Conservation (phyloP, 2,113 vertebrate species). For the Tychaedon coryphoeus region DNA sequence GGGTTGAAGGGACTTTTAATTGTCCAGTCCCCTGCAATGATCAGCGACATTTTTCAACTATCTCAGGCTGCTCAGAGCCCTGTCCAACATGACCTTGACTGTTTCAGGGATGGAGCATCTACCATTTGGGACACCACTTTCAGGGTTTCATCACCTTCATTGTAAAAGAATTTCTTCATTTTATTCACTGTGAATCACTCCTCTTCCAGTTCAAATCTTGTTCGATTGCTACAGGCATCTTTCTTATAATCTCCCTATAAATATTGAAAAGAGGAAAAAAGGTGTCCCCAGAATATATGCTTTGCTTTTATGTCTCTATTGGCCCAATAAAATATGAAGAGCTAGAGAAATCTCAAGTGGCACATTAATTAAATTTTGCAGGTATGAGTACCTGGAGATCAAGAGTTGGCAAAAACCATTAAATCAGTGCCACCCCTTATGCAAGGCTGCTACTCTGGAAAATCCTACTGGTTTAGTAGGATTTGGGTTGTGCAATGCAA, state of each 20-base stretch:
- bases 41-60: background rate
- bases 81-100: background rate
- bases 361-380: background rate
- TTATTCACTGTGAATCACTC: background rate
- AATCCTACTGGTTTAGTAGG: background rate
- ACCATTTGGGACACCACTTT: background rate
- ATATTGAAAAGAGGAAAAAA: background rate
- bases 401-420: background rate
- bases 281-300: background rate
- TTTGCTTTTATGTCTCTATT: background rate
- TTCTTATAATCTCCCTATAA: background rate
- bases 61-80: background rate
- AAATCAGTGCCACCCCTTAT: background rate
- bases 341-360: background rate
- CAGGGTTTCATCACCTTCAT: background rate
- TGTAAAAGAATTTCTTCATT: background rate
- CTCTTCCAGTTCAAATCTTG: background rate
- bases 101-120: background rate
- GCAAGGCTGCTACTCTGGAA: background rate
- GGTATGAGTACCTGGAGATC: background rate
- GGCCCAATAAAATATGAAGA: background rate
- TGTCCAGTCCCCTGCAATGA: background rate
- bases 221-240: fast-evolving
- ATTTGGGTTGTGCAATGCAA: background rate
- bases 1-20: background rate